Evolutionary conservation across 2,797 vertebrate genomes (phyloP).

Genomic region (Thaleichthys pacificus): DNA sequence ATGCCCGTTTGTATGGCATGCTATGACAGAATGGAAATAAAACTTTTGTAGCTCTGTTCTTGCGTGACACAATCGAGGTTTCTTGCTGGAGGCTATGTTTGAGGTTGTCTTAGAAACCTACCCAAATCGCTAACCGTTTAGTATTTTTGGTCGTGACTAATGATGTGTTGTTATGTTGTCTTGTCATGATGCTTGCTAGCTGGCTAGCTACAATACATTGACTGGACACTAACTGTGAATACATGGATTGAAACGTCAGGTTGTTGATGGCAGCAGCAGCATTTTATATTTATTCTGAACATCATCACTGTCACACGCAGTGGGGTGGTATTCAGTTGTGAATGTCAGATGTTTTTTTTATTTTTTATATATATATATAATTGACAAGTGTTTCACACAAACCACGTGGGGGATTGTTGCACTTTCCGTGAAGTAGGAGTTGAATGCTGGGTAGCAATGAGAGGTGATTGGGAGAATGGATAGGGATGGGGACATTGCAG

Average conservation of each 20-base stretch:
- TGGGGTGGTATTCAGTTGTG: neutral
- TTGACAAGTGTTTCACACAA: conserved; percentile 22
- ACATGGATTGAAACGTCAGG: neutral
- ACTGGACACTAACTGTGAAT: too few relatives aligned
- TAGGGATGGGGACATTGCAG: too few relatives aligned
- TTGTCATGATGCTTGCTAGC: conserved; percentile 3
- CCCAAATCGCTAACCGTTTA: neutral
- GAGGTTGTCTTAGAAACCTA: neutral
- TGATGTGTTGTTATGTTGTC: neutral
- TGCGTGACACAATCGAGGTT: neutral
- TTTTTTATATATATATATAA: conserved; percentile 19
- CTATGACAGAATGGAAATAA: neutral
- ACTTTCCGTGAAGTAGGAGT: conserved; percentile 20
- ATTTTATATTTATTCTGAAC: neutral
- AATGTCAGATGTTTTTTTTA: neutral
- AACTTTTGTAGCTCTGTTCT: neutral
- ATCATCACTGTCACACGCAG: neutral
- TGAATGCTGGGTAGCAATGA: neutral
- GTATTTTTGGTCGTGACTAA: neutral
- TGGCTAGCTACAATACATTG: neutral
- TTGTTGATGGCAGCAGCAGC: neutral
- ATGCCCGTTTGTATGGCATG: neutral
- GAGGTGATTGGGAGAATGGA: too few relatives aligned
- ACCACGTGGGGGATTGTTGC: conserved; percentile 64
- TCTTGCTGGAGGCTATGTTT: neutral